Evolutionary conservation across 2,113 vertebrate genomes (phyloP).

Genomic region (Glaucidium brasilianum): DNA sequence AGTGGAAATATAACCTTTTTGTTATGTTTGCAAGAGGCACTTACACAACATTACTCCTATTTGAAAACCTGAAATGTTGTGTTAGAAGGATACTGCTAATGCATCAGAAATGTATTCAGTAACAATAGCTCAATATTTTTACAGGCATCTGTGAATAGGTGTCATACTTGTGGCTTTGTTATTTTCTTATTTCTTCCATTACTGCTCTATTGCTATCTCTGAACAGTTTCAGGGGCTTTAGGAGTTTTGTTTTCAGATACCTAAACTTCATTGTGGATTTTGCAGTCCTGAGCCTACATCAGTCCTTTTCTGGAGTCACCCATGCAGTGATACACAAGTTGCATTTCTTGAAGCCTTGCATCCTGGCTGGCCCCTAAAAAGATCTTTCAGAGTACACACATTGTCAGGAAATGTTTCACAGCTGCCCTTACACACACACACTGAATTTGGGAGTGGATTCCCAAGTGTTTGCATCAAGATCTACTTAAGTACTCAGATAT

Average conservation of each 20-base stretch:
- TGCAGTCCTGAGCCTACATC: neutral
- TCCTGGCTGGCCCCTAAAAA: neutral
- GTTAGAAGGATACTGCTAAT: neutral
- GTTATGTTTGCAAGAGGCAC: neutral
- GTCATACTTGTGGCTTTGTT: neutral
- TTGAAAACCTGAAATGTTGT: neutral
- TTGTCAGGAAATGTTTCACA: neutral
- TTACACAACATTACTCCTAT: neutral
- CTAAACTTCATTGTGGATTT: neutral
- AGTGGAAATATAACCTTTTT: neutral
- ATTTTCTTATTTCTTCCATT: neutral
- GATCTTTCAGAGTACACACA: neutral
- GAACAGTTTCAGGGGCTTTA: neutral
- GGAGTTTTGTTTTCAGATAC: neutral
- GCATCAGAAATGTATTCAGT: neutral
- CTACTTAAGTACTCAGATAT: neutral
- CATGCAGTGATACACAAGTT: fast-evolving
- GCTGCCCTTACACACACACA: fast-evolving
- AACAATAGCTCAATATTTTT: neutral
- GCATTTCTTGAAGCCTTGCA: neutral
- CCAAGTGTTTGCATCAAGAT: neutral
- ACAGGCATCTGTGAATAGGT: neutral
- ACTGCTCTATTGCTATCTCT: neutral
- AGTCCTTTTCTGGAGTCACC: neutral
- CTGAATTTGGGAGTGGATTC: neutral